Conservation (phyloP, 2,113 vertebrate genomes). For the Rhinoderma darwinii region DNA sequence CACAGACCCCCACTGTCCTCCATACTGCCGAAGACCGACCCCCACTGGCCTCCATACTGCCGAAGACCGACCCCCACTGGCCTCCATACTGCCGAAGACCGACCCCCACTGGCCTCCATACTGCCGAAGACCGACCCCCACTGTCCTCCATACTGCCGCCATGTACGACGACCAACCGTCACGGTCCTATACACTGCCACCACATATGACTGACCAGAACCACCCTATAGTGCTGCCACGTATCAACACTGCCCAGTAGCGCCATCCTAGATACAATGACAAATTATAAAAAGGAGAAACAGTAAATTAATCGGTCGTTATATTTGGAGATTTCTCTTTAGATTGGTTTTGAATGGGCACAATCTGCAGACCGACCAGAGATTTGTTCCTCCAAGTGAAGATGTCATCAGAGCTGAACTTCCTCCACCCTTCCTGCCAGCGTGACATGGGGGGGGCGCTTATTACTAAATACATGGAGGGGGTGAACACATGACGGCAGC, state of each 20-base stretch:
- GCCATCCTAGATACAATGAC: too few species aligned
- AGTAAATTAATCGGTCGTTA: not conserved
- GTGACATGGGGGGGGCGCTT: not conserved
- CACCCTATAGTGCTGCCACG: not conserved
- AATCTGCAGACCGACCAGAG: not conserved
- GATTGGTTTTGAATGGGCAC: too few species aligned
- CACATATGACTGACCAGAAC: not conserved
- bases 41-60: too few species aligned
- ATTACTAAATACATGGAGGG: not conserved
- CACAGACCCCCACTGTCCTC: too few species aligned
- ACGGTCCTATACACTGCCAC: not conserved
- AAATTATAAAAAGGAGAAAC: not conserved
- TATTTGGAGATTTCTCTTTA: not conserved
- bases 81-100: not conserved
- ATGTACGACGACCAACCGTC: not conserved
- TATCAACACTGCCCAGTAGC: not conserved
- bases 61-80: not conserved
- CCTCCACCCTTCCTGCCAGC: not conserved
- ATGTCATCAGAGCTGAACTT: not conserved
- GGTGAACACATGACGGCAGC: not conserved
- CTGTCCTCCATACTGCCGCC: not conserved
- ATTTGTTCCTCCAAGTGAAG: not conserved
- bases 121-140: not conserved
- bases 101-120: not conserved
- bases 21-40: too few species aligned